Evolutionary conservation across 53 echinoderm and acorn worm species (phyloP).

Genomic region (Arbacia lixula): DNA sequence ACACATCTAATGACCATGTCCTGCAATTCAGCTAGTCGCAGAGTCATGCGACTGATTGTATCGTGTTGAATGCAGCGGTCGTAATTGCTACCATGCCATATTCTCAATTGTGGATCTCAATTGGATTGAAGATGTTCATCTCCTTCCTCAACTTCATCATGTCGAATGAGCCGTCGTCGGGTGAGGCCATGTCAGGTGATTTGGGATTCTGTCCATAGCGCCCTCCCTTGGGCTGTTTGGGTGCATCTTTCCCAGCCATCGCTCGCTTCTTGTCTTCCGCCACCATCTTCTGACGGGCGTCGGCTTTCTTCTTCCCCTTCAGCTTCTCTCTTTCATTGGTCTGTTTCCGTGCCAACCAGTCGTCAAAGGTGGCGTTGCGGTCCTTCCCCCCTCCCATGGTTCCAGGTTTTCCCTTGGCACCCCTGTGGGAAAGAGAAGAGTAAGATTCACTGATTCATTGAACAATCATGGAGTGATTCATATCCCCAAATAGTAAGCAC

Average conservation of each 20-base stretch:
- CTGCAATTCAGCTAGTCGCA: too few species aligned
- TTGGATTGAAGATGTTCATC: slow-evolving; percentile 94
- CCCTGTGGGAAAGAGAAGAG: slow-evolving; percentile 4
- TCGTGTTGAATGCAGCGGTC: too few species aligned
- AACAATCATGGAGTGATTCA: too few species aligned
- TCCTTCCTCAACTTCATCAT: slow-evolving; percentile 94
- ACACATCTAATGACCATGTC: too few species aligned
- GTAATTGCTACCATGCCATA: too few species aligned
- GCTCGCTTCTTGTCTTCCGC: slow-evolving; percentile 83
- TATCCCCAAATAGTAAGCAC: too few species aligned
- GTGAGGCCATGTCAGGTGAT: slow-evolving; percentile 71
- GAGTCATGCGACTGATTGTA: too few species aligned
- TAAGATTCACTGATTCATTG: too few species aligned
- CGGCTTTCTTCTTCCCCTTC: slow-evolving; percentile 73
- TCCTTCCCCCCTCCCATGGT: slow-evolving; percentile 50
- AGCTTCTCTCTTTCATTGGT: slow-evolving; percentile 72
- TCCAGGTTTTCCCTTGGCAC: slow-evolving; percentile 51
- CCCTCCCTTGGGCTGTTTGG: slow-evolving; percentile 36
- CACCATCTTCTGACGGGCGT: slow-evolving; percentile 73
- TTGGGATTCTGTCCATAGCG: slow-evolving; percentile 49
- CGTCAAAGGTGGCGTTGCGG: slow-evolving; percentile 83
- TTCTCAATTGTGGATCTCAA: slow-evolving; percentile 61
- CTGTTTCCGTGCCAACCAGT: slow-evolving; percentile 89
- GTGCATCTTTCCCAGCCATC: slow-evolving; percentile 49
- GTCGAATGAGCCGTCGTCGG: slow-evolving; percentile 88